Base-by-base conservation (phyloP, 2,797 vertebrate species). In the Distichodus sexfasciatus region DNA sequence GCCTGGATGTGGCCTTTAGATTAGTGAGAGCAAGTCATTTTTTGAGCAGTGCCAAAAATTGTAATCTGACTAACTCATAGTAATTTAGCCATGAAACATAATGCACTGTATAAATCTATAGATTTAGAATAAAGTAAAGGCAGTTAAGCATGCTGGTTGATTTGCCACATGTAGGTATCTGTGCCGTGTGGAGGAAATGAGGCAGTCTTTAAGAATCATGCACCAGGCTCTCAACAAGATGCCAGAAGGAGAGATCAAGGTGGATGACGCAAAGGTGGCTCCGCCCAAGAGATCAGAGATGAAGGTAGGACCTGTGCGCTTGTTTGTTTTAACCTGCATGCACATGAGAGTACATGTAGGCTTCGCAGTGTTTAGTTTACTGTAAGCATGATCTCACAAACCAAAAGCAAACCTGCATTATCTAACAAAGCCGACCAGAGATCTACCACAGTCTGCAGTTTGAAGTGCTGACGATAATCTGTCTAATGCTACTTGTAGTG, bases 211-310 rank as follows among this genome's bases (percentile, higher is more conserved):
- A 2, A 85, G 93, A 2, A 98, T 98, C 87, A 94, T 99, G 72
- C 64, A 65, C 1, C 94, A 99, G 83, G 88, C 90, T 28, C 89
- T 99, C 53, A 99, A 99, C 81, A 97, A 95, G 87, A 99, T 99
- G 96, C 96, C 96, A 0, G 88, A 92, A 3, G 96, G 96, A 0
- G 96, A 99, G 86, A 94, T 98, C 81, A 98, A 98, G 71, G 94
- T 97, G 66, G 96, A 99, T 0, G 96, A 98, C 0, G 96, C 96
- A 77, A 99, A 99, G 67, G 81, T 99, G 48, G 95, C 96, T 0
- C 96, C 96, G 0, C 96, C 96, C 0, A 99, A 98, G 84, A 89
- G 96, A 61, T 92, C 94, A 0, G 96, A 99, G 89, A 98, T 99
- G 96, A 99, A 99, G 95, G 96, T 96, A 69, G 79, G 78, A 23